Conservation (phyloP, 1,140 invertebrate species). For the Nixonia krombeini region DNA sequence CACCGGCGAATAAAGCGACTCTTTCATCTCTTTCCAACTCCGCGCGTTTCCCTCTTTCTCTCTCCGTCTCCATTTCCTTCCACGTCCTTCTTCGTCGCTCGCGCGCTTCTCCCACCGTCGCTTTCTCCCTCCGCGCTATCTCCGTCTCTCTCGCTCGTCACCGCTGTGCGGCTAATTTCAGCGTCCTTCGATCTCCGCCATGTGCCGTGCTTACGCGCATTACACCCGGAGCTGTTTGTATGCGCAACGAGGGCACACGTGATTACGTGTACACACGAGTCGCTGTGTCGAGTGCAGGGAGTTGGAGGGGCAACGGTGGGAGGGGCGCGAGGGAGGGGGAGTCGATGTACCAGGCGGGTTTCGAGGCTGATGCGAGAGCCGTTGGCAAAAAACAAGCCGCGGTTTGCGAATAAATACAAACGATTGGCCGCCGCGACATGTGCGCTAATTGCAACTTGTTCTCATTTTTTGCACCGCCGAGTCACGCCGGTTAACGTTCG, state of each 20-base stretch:
- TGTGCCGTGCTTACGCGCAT: constrained; percentile 44
- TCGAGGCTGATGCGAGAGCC: constrained; percentile 46
- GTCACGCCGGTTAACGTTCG: not conserved
- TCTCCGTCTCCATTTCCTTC: too few relatives aligned
- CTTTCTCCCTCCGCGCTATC: too few relatives aligned
- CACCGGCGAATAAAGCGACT: too few relatives aligned
- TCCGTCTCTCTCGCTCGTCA: constrained; percentile 13
- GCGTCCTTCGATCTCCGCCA: constrained; percentile 41
- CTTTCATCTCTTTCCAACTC: too few relatives aligned
- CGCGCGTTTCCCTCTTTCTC: too few relatives aligned
- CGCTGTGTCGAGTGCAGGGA: constrained; percentile 20
- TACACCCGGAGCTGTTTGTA: constrained; percentile 41
- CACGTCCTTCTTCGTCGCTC: too few relatives aligned
- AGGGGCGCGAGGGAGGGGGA: not conserved
- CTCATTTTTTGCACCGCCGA: constrained; percentile 11
- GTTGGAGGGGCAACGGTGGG: constrained; percentile 2
- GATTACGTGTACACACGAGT: constrained; percentile 44
- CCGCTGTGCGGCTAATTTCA: constrained; percentile 36
- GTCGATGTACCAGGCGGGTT: constrained; percentile 32
- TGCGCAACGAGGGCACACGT: constrained; percentile 45
- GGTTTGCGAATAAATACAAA: constrained; percentile 46
- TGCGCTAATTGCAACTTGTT: constrained; percentile 41
- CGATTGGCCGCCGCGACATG: constrained; percentile 47
- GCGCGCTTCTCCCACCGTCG: too few relatives aligned
- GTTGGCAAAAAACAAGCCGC: constrained; percentile 42